Percentiles rank a stretch among this genome's conserved stretches.
Conservation (phyloP, 2,797 vertebrate genomes). For the Hippocampus kuda region DNA sequence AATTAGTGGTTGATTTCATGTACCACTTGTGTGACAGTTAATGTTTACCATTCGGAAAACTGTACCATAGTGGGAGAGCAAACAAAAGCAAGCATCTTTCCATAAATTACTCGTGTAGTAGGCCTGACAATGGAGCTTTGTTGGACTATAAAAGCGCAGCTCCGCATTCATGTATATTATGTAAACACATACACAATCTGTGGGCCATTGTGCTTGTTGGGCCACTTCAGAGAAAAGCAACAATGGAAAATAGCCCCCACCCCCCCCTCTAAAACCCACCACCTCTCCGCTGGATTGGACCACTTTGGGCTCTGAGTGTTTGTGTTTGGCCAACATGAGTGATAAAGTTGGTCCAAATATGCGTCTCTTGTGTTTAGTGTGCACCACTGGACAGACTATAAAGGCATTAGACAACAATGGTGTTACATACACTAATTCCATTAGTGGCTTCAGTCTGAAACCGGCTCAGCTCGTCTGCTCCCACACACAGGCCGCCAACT, state of each 20-base stretch:
- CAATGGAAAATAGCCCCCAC: conserved; percentile 32
- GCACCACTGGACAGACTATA: conserved; percentile 47
- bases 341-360: conserved; percentile 64
- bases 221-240: conserved; percentile 57
- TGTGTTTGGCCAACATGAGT: conserved; percentile 65
- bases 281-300: conserved; percentile 9
- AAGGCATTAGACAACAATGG: conserved; percentile 60
- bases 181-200: conserved; percentile 32
- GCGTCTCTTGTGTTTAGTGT: conserved; percentile 31
- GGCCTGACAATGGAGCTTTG: conserved; percentile 67
- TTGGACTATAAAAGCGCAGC: conserved; percentile 51
- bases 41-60: not conserved
- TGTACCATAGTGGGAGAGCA: conserved; percentile 26
- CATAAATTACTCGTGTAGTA: conserved; percentile 68
- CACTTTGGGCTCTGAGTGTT: conserved; percentile 42
- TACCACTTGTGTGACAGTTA: not conserved
- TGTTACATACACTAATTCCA: conserved; percentile 60
- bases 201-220: conserved; percentile 51
- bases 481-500: conserved; percentile 30
- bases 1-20: not conserved
- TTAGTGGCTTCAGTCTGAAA: conserved; percentile 57
- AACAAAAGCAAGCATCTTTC: conserved; percentile 65
- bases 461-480: conserved; percentile 39
- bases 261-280: not conserved
- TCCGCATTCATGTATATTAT: conserved; percentile 25